Evolutionary conservation across 2,797 vertebrate species (phyloP), one percentile per base, ranked within the genome.

Genomic region (Tympanoctomys barrerae): DNA sequence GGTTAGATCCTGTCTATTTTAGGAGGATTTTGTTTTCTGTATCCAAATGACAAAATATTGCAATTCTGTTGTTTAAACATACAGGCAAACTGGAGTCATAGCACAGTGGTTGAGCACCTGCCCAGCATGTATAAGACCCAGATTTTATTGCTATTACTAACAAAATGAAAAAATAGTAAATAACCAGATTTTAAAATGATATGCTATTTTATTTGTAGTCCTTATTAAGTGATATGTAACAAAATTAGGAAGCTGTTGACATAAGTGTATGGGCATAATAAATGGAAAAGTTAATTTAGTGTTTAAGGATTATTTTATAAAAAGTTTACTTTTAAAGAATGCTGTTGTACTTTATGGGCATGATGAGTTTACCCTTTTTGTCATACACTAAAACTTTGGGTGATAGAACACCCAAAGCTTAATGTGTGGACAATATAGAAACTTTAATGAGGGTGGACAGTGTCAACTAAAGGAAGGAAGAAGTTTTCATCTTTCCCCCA

Each of bases 221-320:
- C 26, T 96, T 94, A 57, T 79, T 88, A 61, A 68, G 75, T 92
- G 49, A 91, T 71, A 85, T 2, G 75, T 89, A 80, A 24, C 77
- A 49, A 68, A 95, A 64, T 13, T 70, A 88, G 96, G 77, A 0
- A 1, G 66, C 94, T 91, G 59, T 91, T 28, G 93, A 49, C 79
- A 82, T 91, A 73, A 97, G 66, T 77, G 59, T 70, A 87, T 75
- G 21, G 92, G 3, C 12, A 88, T 92, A 49, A 33, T 94, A 62
- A 96, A 26, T 91, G 18, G 59, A 95, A 94, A 97, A 90, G 87
- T 96, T 95, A 94, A 93, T 93, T 97, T 96, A 95, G 85, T 90
- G 80, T 86, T 92, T 88, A 91, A 95, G 46, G 21, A 39, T 91
- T 97, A 96, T 94, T 57, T 91, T 92, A 90, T 96, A 89, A 81